phyloP scores from a whole-genome alignment of 2,888 invertebrate species.

The Diabrotica balteata region DNA sequence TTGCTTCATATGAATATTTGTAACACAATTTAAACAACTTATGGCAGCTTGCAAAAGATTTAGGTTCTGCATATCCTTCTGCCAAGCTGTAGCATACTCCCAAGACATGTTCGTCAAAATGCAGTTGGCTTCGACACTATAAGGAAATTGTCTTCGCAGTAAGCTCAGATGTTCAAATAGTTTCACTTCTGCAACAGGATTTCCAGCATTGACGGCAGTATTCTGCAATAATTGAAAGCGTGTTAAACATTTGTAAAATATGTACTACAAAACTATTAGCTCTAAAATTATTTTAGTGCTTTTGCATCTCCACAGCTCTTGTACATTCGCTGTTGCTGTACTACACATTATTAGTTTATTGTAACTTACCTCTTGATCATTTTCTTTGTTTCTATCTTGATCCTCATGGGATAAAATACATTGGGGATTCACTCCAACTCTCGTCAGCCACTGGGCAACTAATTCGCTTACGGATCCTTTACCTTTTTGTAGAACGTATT shows the following conservation, averaged over 20 bases:
- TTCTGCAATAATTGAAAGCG: neutral
- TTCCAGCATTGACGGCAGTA: neutral
- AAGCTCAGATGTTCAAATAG: slow-evolving; percentile 70
- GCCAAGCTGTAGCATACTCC: slow-evolving; percentile 91
- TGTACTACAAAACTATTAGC: too few relatives aligned
- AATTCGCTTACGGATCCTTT: slow-evolving; percentile 88
- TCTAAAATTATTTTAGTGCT: too few relatives aligned
- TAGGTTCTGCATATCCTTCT: slow-evolving; percentile 74
- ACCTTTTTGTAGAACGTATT: slow-evolving; percentile 70
- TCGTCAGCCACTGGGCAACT: slow-evolving; percentile 85
- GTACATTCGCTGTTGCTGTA: too few relatives aligned
- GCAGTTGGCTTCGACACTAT: slow-evolving; percentile 80
- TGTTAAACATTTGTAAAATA: too few relatives aligned
- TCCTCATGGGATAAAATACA: slow-evolving; percentile 65
- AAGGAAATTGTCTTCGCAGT: slow-evolving; percentile 81
- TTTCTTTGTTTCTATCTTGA: slow-evolving; percentile 35
- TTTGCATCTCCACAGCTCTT: too few relatives aligned
- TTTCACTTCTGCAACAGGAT: slow-evolving; percentile 46
- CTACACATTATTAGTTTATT: too few relatives aligned
- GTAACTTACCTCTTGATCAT: slow-evolving; percentile 17
- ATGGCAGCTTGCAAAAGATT: slow-evolving; percentile 75
- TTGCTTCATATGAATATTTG: slow-evolving; percentile 73
- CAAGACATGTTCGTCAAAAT: slow-evolving; percentile 87
- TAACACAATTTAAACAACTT: slow-evolving; percentile 71
- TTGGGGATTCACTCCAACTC: slow-evolving; percentile 74